Evolutionary conservation across 2,113 vertebrate genomes (phyloP).

Genomic region (Mionectes macconnelli): DNA sequence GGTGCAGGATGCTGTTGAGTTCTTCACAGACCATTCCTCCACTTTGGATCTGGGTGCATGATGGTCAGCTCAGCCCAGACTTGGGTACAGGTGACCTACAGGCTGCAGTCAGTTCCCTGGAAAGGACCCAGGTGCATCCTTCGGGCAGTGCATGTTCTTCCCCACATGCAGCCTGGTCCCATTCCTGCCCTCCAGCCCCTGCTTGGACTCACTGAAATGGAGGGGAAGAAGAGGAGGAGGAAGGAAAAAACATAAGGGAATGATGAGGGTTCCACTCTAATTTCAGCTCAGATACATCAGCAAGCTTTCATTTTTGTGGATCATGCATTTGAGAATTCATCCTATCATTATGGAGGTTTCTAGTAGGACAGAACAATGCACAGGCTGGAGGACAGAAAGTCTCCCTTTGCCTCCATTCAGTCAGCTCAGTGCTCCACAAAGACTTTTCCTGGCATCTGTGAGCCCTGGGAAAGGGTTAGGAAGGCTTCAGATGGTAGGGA

Average conservation of each 20-base stretch:
- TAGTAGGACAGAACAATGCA: neutral
- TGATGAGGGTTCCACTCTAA: neutral
- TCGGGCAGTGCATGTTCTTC: neutral
- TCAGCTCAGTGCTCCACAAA: neutral
- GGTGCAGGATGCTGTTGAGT: neutral
- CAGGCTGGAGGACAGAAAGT: neutral
- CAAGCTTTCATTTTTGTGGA: neutral
- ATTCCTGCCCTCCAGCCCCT: neutral
- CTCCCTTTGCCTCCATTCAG: neutral
- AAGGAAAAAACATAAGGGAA: neutral
- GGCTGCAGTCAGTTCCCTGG: neutral
- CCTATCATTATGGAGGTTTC: rapidly evolving
- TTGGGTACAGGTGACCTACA: neutral
- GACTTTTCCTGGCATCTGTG: neutral
- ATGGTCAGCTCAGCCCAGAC: rapidly evolving
- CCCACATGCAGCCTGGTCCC: neutral
- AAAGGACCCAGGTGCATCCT: neutral
- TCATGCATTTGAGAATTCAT: neutral
- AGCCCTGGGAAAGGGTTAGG: neutral
- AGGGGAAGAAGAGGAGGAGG: neutral
- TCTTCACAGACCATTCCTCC: neutral
- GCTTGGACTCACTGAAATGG: neutral
- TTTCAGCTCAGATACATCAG: neutral
- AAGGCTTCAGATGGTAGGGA: neutral
- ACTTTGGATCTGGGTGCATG: neutral